Evolutionary conservation across 2,797 vertebrate genomes (phyloP).

Genomic region (Crax fasciolata): DNA sequence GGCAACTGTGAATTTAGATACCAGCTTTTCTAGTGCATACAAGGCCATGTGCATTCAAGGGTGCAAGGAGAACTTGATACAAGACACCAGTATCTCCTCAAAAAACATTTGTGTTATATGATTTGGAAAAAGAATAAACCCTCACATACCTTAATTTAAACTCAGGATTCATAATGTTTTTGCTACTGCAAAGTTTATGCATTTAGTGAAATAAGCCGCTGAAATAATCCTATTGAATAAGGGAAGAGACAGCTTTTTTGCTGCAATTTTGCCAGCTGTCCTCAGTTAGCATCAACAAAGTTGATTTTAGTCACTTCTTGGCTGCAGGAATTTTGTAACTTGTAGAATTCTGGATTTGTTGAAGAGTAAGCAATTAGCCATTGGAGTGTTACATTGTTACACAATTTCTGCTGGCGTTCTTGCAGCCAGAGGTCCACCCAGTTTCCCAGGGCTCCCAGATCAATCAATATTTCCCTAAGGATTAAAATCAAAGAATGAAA

Average conservation of each 20-base stretch:
- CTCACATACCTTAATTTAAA: neutral
- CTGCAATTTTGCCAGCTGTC: conserved; percentile 23
- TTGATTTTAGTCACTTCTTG: conserved; percentile 54
- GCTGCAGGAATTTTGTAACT: neutral
- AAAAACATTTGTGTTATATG: neutral
- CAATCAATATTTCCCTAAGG: neutral
- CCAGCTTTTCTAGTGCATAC: neutral
- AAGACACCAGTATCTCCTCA: fast-evolving
- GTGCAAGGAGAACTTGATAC: fast-evolving
- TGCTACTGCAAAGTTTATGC: neutral
- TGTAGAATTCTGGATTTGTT: neutral
- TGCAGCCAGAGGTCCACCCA: neutral
- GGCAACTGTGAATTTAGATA: neutral
- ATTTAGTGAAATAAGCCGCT: neutral
- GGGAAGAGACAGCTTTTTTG: neutral
- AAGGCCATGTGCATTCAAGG: fast-evolving
- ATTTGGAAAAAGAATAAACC: neutral
- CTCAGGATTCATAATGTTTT: neutral
- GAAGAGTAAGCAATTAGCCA: neutral
- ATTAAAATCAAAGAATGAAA: neutral
- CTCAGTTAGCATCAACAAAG: conserved; percentile 30
- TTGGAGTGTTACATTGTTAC: neutral
- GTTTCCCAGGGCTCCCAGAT: neutral
- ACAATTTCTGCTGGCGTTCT: neutral
- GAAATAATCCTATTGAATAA: neutral